Percentiles rank a stretch among this genome's conserved stretches.
Evolutionary conservation across 1,140 invertebrate genomes (phyloP).

Genomic region (Tetramorium alpestre): DNA sequence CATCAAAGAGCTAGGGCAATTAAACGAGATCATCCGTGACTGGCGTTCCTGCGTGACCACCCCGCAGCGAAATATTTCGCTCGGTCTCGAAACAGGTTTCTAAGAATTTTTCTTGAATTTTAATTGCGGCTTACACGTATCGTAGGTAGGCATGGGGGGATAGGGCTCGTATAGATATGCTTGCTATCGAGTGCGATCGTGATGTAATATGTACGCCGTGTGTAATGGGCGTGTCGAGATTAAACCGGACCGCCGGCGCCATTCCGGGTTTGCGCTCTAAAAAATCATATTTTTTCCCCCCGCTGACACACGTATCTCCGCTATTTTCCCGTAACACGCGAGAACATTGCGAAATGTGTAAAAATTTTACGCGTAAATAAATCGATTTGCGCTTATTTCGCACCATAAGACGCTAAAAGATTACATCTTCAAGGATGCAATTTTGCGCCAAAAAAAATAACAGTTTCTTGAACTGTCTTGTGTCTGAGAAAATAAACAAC

Average conservation of each 20-base stretch:
- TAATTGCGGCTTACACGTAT: conserved; percentile 73
- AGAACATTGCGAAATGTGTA: conserved; percentile 35
- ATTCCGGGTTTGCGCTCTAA: conserved; percentile 66
- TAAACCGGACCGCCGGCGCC: conserved; percentile 69
- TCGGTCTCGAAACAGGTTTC: conserved; percentile 63
- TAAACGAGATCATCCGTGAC: conserved; percentile 71
- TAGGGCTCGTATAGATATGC: conserved; percentile 59
- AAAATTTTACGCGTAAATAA: conserved; percentile 26
- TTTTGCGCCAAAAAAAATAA: background rate
- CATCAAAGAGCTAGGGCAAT: conserved; percentile 51
- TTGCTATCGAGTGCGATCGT: conserved; percentile 69
- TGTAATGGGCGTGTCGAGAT: conserved; percentile 72
- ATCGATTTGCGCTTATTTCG: background rate
- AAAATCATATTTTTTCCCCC: conserved; percentile 47
- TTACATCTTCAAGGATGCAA: background rate
- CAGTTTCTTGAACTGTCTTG: background rate
- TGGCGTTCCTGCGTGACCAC: conserved; percentile 62
- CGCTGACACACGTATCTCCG: conserved; percentile 45
- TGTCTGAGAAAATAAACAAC: background rate
- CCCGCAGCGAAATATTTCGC: conserved; percentile 65
- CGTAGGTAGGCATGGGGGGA: conserved; percentile 41
- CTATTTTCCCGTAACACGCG: conserved; percentile 42
- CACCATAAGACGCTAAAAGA: background rate
- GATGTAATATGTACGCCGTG: conserved; percentile 68
- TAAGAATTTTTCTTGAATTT: conserved; percentile 73